Conservation (phyloP, 2,888 invertebrate genomes). For the Argyra leucocephala region DNA sequence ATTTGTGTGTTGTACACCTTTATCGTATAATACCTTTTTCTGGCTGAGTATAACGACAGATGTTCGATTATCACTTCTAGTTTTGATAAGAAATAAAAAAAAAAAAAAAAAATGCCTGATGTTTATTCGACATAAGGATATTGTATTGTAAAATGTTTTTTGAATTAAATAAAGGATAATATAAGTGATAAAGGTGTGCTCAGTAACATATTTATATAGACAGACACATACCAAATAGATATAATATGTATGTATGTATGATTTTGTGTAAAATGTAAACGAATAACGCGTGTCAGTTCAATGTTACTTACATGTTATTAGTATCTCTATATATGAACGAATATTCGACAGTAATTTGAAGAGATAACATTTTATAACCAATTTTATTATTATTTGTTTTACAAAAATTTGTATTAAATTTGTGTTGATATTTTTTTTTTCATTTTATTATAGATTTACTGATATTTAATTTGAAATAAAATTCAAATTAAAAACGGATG, state of each 20-base stretch:
- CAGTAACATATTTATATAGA: no score
- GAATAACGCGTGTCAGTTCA: neutral
- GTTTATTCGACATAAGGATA: neutral
- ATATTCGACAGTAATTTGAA: neutral
- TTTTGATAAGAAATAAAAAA: conserved; percentile 7
- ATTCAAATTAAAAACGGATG: no score
- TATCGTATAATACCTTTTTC: neutral
- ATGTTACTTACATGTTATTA: neutral
- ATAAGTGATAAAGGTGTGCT: neutral
- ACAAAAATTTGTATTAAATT: no score
- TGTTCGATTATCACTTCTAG: conserved; percentile 9
- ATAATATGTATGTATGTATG: neutral
- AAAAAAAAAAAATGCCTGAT: neutral
- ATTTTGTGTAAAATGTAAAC: neutral
- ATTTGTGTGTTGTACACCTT: conserved; percentile 7
- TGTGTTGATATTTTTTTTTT: no score
- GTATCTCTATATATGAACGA: neutral
- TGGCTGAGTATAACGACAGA: conserved; percentile 1
- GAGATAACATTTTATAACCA: neutral
- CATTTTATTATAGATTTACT: no score
- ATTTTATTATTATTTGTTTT: no score
- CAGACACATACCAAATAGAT: no score
- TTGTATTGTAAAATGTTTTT: neutral
- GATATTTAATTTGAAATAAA: no score
- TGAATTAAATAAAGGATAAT: neutral